phyloP scores from a whole-genome alignment of 2,888 invertebrate species.

The Drosophila borealis region DNA sequence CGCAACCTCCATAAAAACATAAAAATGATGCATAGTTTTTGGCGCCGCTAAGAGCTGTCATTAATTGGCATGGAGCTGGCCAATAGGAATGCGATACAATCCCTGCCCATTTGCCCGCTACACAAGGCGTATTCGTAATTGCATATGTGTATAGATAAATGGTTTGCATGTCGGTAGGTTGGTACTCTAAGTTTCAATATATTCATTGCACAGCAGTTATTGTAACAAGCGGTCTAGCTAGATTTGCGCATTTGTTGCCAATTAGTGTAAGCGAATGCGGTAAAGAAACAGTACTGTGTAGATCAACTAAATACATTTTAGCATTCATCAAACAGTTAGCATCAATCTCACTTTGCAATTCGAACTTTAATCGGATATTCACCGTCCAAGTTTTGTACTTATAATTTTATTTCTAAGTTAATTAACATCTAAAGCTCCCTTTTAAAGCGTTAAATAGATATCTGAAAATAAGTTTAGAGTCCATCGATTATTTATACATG shows the following conservation, averaged over 20 bases:
- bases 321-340: too few relatives aligned
- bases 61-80: constrained; percentile 50
- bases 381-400: too few relatives aligned
- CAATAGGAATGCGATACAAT: constrained; percentile 41
- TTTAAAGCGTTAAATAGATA: too few relatives aligned
- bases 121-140: constrained; percentile 49
- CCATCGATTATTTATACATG: too few relatives aligned
- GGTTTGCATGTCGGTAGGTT: not conserved
- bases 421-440: too few relatives aligned
- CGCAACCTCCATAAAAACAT: constrained; percentile 39
- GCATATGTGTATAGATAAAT: constrained; percentile 26
- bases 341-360: too few relatives aligned
- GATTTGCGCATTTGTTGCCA: not conserved
- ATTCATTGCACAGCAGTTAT: not conserved
- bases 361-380: too few relatives aligned
- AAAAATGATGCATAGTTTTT: constrained; percentile 57
- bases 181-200: not conserved
- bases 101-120: constrained; percentile 32
- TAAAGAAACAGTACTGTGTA: too few relatives aligned
- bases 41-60: constrained; percentile 52
- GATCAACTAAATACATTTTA: too few relatives aligned
- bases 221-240: not conserved
- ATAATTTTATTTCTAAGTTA: too few relatives aligned
- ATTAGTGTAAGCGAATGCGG: too few relatives aligned
- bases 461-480: too few relatives aligned